Base-by-base conservation (phyloP, 1,140 invertebrate genomes). In the Aplysia californica region DNA sequence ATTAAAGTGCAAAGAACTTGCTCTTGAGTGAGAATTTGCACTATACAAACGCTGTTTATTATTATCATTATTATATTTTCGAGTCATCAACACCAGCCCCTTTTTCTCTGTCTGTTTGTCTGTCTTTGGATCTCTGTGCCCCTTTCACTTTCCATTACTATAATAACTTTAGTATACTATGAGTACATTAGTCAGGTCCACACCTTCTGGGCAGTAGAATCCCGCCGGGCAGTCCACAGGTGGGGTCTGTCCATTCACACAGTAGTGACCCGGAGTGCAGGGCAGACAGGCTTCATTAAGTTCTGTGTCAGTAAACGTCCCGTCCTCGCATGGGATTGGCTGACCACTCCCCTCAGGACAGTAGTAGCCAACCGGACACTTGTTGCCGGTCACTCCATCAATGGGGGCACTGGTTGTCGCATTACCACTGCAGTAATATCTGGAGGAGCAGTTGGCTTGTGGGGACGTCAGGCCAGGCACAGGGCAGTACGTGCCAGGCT, bases 211-310 rank as follows among this genome's bases (percentile, higher is more conserved):
- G 70, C 87, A 88, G 77, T 86, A 88, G 66, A 82, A 87, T 15
- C 86, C 86, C 61, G 81, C 80, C 33, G 86, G 86, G 67, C 87
- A 88, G 3, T 77, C 65, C 33, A 38, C 31, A 36, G 80, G 66
- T 1, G 83, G 82, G 44, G 82, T 84, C 4, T 78, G 71, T 26
- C 87, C 87, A 65, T 80, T 78, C 20, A 79, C 81, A 58, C 87
- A 88, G 79, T 80, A 88, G 56, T 83, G 73, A 35, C 87, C 87
- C 21, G 85, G 75, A 6, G 83, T 82, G 69, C 87, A 89, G 23
- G 70, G 50, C 2, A 75, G 44, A 73, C 87, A 88, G 1, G 61
- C 58, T 18, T 72, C 70, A 35, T 83, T 84, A 33, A 75, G 77
- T 15, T 58, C 64, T 1, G 82, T 83, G 66, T 82, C 79, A 31